Evolutionary conservation across 2,797 vertebrate genomes (phyloP), one percentile per base, ranked within the genome.

Genomic region (Gallirallus australis): DNA sequence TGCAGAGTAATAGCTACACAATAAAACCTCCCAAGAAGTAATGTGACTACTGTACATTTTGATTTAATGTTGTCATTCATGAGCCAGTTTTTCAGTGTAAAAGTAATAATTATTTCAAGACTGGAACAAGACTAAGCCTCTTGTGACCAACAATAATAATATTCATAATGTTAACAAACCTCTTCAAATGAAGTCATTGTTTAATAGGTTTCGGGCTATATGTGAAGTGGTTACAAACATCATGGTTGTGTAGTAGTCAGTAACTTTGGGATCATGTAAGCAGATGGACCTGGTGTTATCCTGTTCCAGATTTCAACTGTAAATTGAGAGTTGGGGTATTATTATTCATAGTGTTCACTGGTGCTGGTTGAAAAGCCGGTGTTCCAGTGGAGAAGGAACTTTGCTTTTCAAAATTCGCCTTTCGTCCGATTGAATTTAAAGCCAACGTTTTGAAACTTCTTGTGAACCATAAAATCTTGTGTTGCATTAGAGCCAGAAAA

Each of bases 131-230:
- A 88, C 64, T 82, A 94, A 91, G 27, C 66, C 86, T 90, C 91
- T 95, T 90, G 73, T 94, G 94, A 95, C 85, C 88, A 91, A 94
- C 63, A 88, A 68, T 88, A 95, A 92, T 89, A 88, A 88, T 93
- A 94, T 91, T 94, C 64, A 45, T 88, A 78, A 73, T 69, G 52
- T 77, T 89, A 96, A 92, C 65, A 96, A 89, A 88, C 64, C 90
- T 95, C 94, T 95, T 95, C 90, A 96, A 70, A 96, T 84, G 53
- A 95, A 95, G 91, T 84, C 37, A 93, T 66, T 86, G 75, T 89
- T 96, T 97, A 96, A 93, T 92, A 63, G 9, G 35, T 82, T 94
- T 94, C 59, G 64, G 75, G 65, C 76, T 85, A 13, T 48, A 76
- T 86, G 39, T 77, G 79, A 90, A 90, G 82, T 82, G 48, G 76